Evolutionary conservation across 2,888 invertebrate species (phyloP).

Genomic region (Leptogaster cylindrica): DNA sequence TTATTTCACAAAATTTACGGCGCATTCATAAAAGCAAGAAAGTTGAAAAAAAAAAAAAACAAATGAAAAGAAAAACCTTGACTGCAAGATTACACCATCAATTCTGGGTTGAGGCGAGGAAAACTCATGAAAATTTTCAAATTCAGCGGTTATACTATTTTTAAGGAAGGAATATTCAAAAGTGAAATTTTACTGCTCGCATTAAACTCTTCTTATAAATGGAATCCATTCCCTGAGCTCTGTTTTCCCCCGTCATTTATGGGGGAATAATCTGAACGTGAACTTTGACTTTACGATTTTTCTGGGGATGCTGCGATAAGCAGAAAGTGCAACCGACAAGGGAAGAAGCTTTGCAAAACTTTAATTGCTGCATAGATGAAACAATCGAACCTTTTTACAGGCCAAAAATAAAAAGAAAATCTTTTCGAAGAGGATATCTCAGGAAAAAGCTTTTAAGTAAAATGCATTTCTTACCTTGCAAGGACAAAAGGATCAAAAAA

Average conservation of each 20-base stretch:
- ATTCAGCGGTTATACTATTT: constrained; percentile 16
- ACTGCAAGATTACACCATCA: no score
- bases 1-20: no score
- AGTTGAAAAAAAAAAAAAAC: no score
- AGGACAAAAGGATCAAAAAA: no score
- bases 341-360: not conserved
- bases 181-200: constrained; percentile 18
- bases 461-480: no score
- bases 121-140: not conserved
- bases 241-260: constrained; percentile 12
- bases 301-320: constrained; percentile 1
- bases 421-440: no score
- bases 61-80: no score
- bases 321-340: not conserved
- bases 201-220: not conserved
- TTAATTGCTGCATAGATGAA: constrained; percentile 17
- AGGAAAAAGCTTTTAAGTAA: no score
- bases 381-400: no score
- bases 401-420: no score
- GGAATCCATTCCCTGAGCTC: not conserved
- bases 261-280: constrained; percentile 19
- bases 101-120: not conserved
- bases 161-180: not conserved
- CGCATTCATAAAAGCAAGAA: no score
- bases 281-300: constrained; percentile 34